phyloP scores from a whole-genome alignment of 2,888 invertebrate species.

The Rhagium mordax region DNA sequence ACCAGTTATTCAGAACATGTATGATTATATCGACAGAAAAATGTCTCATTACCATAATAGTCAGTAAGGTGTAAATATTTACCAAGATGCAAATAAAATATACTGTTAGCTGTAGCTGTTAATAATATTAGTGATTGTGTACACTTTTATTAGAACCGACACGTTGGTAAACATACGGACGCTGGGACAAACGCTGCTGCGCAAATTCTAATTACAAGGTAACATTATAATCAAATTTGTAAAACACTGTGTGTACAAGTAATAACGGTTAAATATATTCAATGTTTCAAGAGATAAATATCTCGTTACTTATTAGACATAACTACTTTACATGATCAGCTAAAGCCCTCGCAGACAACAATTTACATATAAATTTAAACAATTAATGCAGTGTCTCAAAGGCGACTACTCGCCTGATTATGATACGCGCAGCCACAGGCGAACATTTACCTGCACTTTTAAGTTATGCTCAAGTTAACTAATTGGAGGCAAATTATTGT shows the following conservation, averaged over 20 bases:
- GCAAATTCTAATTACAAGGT: constrained; percentile 12
- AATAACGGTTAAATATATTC: constrained; percentile 36
- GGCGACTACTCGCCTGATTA: constrained; percentile 13
- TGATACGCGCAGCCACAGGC: constrained; percentile 1
- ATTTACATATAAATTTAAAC: constrained; percentile 49
- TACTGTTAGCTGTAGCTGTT: constrained; percentile 1
- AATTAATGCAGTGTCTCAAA: constrained; percentile 11
- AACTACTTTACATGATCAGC: constrained; percentile 1
- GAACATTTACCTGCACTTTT: not conserved
- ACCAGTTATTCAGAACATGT: too few relatives aligned
- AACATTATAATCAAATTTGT: constrained; percentile 39
- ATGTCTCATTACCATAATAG: not conserved
- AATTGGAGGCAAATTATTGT: constrained; percentile 13
- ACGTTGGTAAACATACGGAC: not conserved
- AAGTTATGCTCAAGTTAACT: constrained; percentile 16
- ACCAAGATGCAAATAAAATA: not conserved
- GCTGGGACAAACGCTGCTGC: not conserved
- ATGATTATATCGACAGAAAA: too few relatives aligned
- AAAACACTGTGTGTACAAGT: constrained; percentile 37
- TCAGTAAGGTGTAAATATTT: not conserved
- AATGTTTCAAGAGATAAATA: constrained; percentile 24
- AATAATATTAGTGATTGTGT: not conserved
- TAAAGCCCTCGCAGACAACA: constrained; percentile 36
- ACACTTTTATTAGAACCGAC: not conserved
- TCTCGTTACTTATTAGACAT: constrained; percentile 20